Percentiles rank a stretch among this genome's conserved stretches.
These are phyloP conservation scores for Chromobotia macracanthus DNA, from an alignment of 2,797 vertebrate species.

Conservation along the genomic window DNA sequence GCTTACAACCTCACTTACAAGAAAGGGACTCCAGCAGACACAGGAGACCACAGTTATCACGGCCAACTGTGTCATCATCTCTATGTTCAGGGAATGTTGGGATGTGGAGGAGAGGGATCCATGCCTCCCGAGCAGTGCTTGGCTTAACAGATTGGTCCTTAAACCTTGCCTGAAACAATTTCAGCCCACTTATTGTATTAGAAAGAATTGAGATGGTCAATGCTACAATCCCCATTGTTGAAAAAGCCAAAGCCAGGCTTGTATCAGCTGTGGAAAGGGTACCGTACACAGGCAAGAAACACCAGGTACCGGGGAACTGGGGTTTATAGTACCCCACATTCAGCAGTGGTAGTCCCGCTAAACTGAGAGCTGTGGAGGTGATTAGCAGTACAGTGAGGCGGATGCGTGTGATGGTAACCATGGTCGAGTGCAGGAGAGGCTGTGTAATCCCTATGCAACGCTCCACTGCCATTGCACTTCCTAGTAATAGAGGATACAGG, in stretches of 20 bases:
- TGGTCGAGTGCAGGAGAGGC: conserved; percentile 70
- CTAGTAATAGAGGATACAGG: conserved; percentile 71
- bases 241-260: conserved; percentile 69
- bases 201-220: conserved; percentile 73
- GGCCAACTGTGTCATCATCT: conserved; percentile 75
- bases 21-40: conserved; percentile 77
- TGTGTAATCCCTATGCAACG: conserved; percentile 74
- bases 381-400: conserved; percentile 62
- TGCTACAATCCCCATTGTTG: conserved; percentile 68
- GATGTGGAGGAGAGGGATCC: conserved; percentile 53
- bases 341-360: conserved; percentile 71
- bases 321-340: conserved; percentile 65
- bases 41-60: conserved; percentile 74
- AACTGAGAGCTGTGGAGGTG: conserved; percentile 57
- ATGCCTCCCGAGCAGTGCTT: conserved; percentile 27
- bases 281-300: conserved; percentile 70
- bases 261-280: conserved; percentile 58
- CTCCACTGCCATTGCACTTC: conserved; percentile 77
- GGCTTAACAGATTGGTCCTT: conserved; percentile 46
- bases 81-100: conserved; percentile 70
- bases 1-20: conserved; percentile 66
- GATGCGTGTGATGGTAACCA: conserved; percentile 66
- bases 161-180: conserved; percentile 67
- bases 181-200: conserved; percentile 70
- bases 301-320: conserved; percentile 75